phyloP scores from a whole-genome alignment of 2,888 invertebrate genomes.

The Nymphalis urticae region DNA sequence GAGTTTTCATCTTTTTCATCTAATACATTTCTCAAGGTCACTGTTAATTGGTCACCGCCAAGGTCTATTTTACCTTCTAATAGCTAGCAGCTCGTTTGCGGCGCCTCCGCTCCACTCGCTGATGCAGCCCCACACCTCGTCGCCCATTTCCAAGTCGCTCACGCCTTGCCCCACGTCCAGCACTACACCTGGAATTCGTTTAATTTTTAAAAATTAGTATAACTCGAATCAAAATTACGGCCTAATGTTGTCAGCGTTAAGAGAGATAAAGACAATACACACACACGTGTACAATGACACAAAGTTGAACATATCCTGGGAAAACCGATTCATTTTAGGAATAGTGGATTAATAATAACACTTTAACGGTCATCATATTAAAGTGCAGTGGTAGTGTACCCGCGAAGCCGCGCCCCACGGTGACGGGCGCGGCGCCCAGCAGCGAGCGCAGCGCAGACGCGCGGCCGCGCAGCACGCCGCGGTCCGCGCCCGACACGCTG shows the following conservation, averaged over 20 bases:
- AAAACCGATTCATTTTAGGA: neutral
- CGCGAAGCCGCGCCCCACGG: conserved; percentile 69
- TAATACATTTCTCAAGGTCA: too few species aligned
- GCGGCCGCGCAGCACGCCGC: conserved; percentile 65
- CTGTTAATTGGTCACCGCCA: too few species aligned
- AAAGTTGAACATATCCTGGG: neutral
- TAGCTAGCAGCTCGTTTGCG: conserved; percentile 67
- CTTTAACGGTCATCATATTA: too few species aligned
- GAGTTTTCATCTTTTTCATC: too few species aligned
- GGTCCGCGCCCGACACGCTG: conserved; percentile 66
- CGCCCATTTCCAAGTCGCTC: conserved; percentile 68
- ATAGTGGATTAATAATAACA: too few species aligned
- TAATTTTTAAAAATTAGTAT: too few species aligned
- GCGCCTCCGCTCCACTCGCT: conserved; percentile 76
- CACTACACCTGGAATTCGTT: conserved; percentile 57
- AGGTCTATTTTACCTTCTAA: conserved; percentile 58
- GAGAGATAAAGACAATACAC: too few species aligned
- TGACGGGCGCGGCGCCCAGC: conserved; percentile 51
- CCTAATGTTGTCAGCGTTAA: too few species aligned
- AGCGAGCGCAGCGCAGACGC: conserved; percentile 59
- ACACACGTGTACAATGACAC: neutral
- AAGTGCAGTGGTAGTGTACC: conserved; percentile 51
- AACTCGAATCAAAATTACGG: too few species aligned
- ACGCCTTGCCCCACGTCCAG: conserved; percentile 72
- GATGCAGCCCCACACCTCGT: conserved; percentile 77